Evolutionary conservation across 2,888 invertebrate genomes (phyloP).

Genomic region (Caenorhabditis angaria): DNA sequence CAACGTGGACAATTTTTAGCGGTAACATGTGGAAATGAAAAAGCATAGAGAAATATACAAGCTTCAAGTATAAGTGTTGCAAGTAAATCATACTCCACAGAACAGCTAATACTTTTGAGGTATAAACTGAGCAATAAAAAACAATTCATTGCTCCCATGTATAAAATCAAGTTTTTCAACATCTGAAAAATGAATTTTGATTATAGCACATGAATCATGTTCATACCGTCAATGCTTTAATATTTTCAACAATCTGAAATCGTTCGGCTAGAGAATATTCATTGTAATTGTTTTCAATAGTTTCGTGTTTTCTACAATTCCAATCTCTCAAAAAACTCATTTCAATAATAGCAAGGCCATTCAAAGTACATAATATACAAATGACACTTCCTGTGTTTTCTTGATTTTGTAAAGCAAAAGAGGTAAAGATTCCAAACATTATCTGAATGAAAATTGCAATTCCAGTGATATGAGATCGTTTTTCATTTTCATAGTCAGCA

Average conservation of each 20-base stretch:
- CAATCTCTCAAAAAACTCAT: not conserved
- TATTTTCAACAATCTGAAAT: not conserved
- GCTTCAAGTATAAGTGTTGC: not conserved
- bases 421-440: not conserved
- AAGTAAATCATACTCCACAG: not conserved
- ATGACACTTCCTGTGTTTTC: not conserved
- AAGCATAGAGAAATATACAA: not conserved
- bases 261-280: not conserved
- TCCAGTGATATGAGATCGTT: not conserved
- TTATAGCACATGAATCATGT: no score
- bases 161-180: not conserved
- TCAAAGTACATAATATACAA: not conserved
- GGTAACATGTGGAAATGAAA: no score
- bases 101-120: not conserved
- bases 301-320: not conserved
- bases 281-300: not conserved
- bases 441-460: not conserved
- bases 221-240: not conserved
- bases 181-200: not conserved
- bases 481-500: not conserved
- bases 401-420: not conserved
- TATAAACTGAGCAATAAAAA: not conserved
- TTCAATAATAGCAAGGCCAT: not conserved
- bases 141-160: not conserved
- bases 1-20: not conserved